Evolutionary conservation across 2,888 invertebrate species (phyloP).

Genomic region (Odontomyia ornata): DNA sequence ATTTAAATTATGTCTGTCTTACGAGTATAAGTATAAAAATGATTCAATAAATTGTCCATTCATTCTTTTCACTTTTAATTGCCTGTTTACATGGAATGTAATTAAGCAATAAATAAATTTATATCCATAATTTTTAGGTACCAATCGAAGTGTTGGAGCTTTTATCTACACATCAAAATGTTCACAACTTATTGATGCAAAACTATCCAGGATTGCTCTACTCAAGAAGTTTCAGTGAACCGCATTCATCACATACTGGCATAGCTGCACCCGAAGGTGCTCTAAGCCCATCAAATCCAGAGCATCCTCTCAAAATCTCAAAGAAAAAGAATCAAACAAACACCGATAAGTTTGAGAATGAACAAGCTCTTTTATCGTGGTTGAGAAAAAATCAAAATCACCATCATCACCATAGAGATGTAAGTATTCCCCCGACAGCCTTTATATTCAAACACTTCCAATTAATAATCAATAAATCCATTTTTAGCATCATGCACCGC

Average conservation of each 20-base stretch:
- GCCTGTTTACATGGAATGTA: too few relatives aligned
- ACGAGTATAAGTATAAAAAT: too few relatives aligned
- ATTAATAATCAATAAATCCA: not conserved
- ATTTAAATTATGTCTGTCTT: too few relatives aligned
- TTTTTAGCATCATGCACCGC: conserved; percentile 47
- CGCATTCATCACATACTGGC: conserved; percentile 53
- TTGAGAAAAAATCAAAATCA: conserved; percentile 45
- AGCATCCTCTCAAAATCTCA: conserved; percentile 22
- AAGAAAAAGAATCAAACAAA: conserved; percentile 41
- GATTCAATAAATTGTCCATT: too few relatives aligned
- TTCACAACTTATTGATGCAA: conserved; percentile 76
- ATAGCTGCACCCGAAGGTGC: conserved; percentile 21
- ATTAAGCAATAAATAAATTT: too few relatives aligned
- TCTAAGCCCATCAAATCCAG: conserved; percentile 45
- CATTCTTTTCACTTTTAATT: too few relatives aligned
- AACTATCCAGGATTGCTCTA: conserved; percentile 79
- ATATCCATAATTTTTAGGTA: conserved; percentile 56
- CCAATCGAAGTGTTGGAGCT: conserved; percentile 80
- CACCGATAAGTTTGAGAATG: conserved; percentile 47
- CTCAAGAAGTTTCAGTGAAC: conserved; percentile 78
- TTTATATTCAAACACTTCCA: too few relatives aligned
- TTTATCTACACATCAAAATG: conserved; percentile 74
- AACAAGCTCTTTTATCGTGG: conserved; percentile 51
- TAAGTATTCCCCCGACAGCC: conserved; percentile 1
- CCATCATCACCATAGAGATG: conserved; percentile 39